Conservation (phyloP, 2,797 vertebrate genomes). For the Coccyzus lansbergi region DNA sequence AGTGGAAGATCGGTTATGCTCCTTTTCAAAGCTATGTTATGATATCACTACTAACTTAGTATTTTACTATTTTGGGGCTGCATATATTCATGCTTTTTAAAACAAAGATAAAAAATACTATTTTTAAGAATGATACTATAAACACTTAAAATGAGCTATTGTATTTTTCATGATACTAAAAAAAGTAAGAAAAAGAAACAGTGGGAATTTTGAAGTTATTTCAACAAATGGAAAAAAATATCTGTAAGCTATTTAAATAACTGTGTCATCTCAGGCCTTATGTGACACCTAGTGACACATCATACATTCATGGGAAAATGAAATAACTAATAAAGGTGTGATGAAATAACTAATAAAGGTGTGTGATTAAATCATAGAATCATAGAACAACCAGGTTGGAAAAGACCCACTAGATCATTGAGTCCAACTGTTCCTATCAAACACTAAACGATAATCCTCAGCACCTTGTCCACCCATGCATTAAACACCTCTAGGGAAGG, state of each 20-base stretch:
- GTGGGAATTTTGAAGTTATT: conserved; percentile 29
- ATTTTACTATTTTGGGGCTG: not conserved
- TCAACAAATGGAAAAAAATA: conserved; percentile 33
- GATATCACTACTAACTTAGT: not conserved
- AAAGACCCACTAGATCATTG: no score
- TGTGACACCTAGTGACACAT: not conserved
- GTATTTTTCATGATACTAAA: not conserved
- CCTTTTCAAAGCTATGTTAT: not conserved
- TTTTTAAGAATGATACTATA: conserved; percentile 31
- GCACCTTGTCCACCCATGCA: no score
- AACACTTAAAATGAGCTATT: not conserved
- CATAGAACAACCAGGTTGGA: no score
- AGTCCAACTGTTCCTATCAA: no score
- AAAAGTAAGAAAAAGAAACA: not conserved
- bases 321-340: conserved; percentile 5
- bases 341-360: not conserved
- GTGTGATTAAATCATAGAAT: no score
- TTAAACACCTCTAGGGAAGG: no score
- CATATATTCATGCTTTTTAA: not conserved
- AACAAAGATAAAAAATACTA: not conserved
- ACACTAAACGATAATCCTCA: no score
- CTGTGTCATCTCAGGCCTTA: not conserved
- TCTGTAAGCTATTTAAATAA: conserved; percentile 1
- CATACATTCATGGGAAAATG: not conserved
- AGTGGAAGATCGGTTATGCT: not conserved